A percentile compares a stretch with the other conserved stretches of the same genome.
phyloP scores from a whole-genome alignment of 2,113 vertebrate species.

The Albula goreensis region DNA sequence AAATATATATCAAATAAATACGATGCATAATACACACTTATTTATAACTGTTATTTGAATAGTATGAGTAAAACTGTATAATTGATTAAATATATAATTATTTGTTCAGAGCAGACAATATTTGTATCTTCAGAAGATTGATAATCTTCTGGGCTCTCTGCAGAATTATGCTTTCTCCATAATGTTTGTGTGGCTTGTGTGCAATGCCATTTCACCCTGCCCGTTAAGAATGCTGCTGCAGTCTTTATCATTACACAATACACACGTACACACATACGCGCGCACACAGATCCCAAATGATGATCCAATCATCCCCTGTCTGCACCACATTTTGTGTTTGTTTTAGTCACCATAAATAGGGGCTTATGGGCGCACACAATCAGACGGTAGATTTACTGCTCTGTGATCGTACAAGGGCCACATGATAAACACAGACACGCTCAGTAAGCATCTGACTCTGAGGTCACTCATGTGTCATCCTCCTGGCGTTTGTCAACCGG shows the following conservation, averaged over 20 bases:
- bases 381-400: conserved; percentile 28
- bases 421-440: conserved; percentile 22
- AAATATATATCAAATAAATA: too few relatives aligned
- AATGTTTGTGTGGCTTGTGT: too few relatives aligned
- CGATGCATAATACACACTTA: too few relatives aligned
- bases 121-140: too few relatives aligned
- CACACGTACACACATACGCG: too few relatives aligned
- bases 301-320: conserved; percentile 16
- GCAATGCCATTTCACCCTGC: neutral
- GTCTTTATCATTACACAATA: neutral
- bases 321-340: conserved; percentile 24
- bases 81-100: too few relatives aligned
- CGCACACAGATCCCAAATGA: too few relatives aligned
- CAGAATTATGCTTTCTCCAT: too few relatives aligned
- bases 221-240: neutral
- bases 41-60: too few relatives aligned
- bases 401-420: conserved; percentile 23
- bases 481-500: neutral
- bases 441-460: conserved; percentile 17
- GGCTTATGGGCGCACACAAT: conserved; percentile 12
- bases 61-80: too few relatives aligned
- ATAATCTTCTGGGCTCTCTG: too few relatives aligned
- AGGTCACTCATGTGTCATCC: conserved; percentile 39
- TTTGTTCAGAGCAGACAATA: too few relatives aligned
- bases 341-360: conserved; percentile 27